Percentiles rank a stretch among this genome's conserved stretches.
phyloP scores from a whole-genome alignment of 2,797 vertebrate species.

The Zenarchopterus dispar region DNA sequence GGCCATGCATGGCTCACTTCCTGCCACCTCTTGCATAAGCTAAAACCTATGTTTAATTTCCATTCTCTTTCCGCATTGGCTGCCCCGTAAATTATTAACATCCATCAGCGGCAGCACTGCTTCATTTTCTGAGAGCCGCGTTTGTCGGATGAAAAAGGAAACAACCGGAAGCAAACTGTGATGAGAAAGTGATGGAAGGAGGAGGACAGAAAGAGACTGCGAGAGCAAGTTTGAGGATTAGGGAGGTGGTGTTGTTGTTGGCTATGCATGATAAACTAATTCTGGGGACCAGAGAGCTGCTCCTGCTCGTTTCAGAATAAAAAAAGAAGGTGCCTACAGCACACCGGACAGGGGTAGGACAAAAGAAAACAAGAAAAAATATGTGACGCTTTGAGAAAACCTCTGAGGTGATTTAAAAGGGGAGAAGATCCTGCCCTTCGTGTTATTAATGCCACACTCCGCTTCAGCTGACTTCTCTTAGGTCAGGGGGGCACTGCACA shows the following conservation, averaged over 20 bases:
- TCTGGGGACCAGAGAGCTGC: slow-evolving; percentile 8
- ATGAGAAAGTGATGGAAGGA: slow-evolving; percentile 28
- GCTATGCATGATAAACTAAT: slow-evolving; percentile 50
- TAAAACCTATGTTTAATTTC: slow-evolving; percentile 77
- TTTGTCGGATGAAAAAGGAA: slow-evolving; percentile 44
- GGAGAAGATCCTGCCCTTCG: slow-evolving; percentile 32
- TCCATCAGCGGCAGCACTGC: slow-evolving; percentile 39
- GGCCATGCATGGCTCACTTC: slow-evolving; percentile 45
- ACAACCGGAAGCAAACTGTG: slow-evolving; percentile 33
- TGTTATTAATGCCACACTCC: slow-evolving; percentile 40
- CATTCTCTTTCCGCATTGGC: slow-evolving; percentile 65
- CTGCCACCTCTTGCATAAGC: slow-evolving; percentile 37
- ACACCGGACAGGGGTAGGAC: background rate
- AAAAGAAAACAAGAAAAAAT: background rate
- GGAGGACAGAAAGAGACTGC: background rate
- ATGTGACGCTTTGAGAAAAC: slow-evolving; percentile 12
- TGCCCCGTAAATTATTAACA: slow-evolving; percentile 76
- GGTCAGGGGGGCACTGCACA: slow-evolving; percentile 26
- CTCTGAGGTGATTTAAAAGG: background rate
- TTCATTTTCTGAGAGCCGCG: slow-evolving; percentile 56
- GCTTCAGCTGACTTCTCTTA: slow-evolving; percentile 47
- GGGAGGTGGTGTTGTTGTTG: slow-evolving; percentile 14
- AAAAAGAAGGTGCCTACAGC: slow-evolving; percentile 4
- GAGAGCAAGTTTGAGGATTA: slow-evolving; percentile 24
- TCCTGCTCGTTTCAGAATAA: slow-evolving; percentile 31